Evolutionary conservation across 2,797 vertebrate genomes (phyloP), one percentile per base, ranked within the genome.

Genomic region (Tapera naevia): DNA sequence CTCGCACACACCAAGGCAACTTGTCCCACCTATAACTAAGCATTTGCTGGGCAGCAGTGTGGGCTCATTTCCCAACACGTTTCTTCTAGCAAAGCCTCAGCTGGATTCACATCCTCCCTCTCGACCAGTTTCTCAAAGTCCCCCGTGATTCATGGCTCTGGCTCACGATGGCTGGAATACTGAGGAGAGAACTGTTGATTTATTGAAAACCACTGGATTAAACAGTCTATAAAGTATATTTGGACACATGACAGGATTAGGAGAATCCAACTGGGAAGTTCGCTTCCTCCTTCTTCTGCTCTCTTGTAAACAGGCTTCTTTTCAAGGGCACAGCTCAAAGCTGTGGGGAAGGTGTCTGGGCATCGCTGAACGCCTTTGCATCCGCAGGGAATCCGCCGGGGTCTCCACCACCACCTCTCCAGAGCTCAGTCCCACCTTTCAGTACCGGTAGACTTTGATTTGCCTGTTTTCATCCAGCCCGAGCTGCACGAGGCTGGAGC

Each of bases 391-490:
- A 10, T 22, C 14, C 0, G 2, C 53, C 8, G 2, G 1, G 33
- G 41, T 22, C 23, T 32, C 50, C 2, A 5, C 33, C 22, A 27
- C 66, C 27, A 4, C 3, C 83, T 33, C 54, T 39, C 35, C 53
- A 56, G 93, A 80, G 50, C 33, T 14, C 5, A 16, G 23, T 3
- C 33, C 53, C 86, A 67, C 41, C 69, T 70, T 30, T 98, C 89
- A 99, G 95, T 97, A 99, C 61, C 96, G 98, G 95, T 98, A 99
- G 64, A 99, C 98, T 94, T 98, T 98, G 91, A 99, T 98, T 80
- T 98, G 98, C 66, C 98, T 98, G 89, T 98, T 98, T 22, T 98
- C 98, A 80, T 99, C 99, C 96, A 99, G 96, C 9, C 98, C 98
- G 22, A 99, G 98, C 94, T 99, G 99, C 30, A 99, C 91, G 13